Evolutionary conservation across 2,797 vertebrate species (phyloP).

Genomic region (Toxotes lorentzi): DNA sequence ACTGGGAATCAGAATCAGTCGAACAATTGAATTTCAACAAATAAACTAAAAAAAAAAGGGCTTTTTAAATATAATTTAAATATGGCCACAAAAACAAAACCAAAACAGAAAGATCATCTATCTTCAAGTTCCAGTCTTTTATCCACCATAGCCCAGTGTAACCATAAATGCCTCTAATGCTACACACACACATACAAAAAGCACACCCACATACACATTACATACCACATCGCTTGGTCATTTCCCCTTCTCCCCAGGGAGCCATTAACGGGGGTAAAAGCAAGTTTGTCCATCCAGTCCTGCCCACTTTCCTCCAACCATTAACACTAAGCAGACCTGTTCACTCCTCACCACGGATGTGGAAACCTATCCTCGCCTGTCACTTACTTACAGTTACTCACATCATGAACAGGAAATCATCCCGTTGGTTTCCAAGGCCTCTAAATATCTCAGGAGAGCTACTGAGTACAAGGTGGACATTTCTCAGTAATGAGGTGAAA

Average conservation of each 20-base stretch:
- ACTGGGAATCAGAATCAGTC: neutral
- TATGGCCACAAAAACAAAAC: conserved; percentile 13
- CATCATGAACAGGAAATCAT: conserved; percentile 77
- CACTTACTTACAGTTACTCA: conserved; percentile 80
- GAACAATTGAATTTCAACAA: neutral
- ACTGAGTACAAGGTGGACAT: conserved; percentile 52
- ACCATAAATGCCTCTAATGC: conserved; percentile 31
- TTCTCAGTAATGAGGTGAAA: conserved; percentile 66
- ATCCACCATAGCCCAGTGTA: neutral
- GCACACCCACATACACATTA: conserved; percentile 45
- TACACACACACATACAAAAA: conserved; percentile 44
- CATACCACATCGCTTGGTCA: conserved; percentile 53
- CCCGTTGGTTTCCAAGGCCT: conserved; percentile 52
- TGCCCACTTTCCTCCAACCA: conserved; percentile 63
- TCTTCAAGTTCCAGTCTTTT: conserved; percentile 12
- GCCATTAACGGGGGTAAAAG: conserved; percentile 70
- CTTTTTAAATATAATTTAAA: conserved; percentile 7
- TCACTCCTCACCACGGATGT: conserved; percentile 63
- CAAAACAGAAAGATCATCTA: neutral
- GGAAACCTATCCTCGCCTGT: conserved; percentile 75
- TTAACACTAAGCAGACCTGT: conserved; percentile 61
- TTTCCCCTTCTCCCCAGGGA: conserved; percentile 54
- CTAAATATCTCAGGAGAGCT: conserved; percentile 64
- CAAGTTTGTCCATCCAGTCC: conserved; percentile 66
- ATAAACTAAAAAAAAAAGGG: neutral